Conservation (phyloP, 2,797 vertebrate genomes). For the Lacerta viridis region DNA sequence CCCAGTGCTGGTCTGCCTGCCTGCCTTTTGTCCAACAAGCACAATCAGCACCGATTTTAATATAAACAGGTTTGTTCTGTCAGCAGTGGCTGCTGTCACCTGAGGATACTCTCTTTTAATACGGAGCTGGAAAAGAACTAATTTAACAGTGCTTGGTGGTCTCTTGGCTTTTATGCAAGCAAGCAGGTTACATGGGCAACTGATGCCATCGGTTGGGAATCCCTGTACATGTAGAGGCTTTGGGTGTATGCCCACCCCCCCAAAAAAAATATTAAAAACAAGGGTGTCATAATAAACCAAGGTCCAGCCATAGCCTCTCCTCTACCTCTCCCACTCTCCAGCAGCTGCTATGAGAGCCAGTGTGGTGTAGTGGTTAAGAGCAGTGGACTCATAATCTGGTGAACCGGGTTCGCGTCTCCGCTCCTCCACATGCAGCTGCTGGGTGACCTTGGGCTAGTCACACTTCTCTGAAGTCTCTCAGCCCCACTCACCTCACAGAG, state of each 20-base stretch:
- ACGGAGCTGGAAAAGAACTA: fast-evolving
- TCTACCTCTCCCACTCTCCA: too few relatives aligned
- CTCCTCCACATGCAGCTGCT: too few relatives aligned
- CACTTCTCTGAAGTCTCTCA: too few relatives aligned
- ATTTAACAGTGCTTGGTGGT: slow-evolving; percentile 5
- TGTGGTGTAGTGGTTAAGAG: too few relatives aligned
- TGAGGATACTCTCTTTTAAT: slow-evolving; percentile 6
- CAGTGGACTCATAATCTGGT: too few relatives aligned
- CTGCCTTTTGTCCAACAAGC: slow-evolving; percentile 10
- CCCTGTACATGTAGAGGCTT: not conserved
- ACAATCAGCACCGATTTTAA: not conserved
- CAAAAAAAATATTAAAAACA: fast-evolving
- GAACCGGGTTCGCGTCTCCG: too few relatives aligned
- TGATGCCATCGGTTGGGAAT: not conserved
- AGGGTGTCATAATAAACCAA: fast-evolving
- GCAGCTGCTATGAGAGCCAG: too few relatives aligned
- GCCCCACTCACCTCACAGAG: too few relatives aligned
- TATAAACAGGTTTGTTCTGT: not conserved
- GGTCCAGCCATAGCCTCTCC: too few relatives aligned
- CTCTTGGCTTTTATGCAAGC: not conserved
- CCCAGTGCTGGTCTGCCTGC: not conserved
- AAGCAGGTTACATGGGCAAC: not conserved
- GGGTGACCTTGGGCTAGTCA: too few relatives aligned
- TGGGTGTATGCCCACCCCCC: not conserved
- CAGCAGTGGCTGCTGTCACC: not conserved